Evolutionary conservation across 1,140 invertebrate genomes (phyloP), one percentile per base, ranked within the genome.

Genomic region (Brachionus angularis): DNA sequence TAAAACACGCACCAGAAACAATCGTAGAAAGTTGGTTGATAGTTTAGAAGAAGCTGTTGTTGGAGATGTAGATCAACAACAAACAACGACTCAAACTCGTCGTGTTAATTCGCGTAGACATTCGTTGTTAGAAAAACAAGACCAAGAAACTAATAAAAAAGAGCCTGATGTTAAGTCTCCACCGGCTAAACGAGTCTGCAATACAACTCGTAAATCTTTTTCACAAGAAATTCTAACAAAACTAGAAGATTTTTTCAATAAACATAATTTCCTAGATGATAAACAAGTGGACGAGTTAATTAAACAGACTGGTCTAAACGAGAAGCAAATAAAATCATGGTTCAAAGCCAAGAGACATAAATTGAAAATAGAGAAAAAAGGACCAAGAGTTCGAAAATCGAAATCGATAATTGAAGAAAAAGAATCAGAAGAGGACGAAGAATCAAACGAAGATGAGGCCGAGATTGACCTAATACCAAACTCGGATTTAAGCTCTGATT

Each of bases 261-360:
- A 36, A 14, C 18, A 58, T 29, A 58, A 58, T 14, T 34, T 39
- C 21, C 33, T 34, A 2, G 53, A 58, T 10, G 33, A 58, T 14
- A 25, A 16, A 12, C 21, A 33, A 39, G 10, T 58, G 10, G 27
- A 36, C 5, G 14, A 25, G n/a, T 39, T 58, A 12, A 34, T 39
- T 39, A 58, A 39, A 58, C 33, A 58, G 33, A 58, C 53, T 18
- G 39, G 39, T 10, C 23, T 58, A 21, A 58, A 34, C n/a, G 53
- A 58, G 16, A 39, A 58, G 36, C 39, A 39, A 23, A 25, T 58
- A 16, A 58, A 58, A 58, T 39, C 36, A 58, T 58, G 53, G 53
- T 58, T 58, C n/a, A n/a, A n/a, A n/a, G n/a, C n/a, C n/a, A n/a
- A n/a, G n/a, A n/a, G n/a, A n/a, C n/a, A n/a, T 25, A 58, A 39